Conservation (phyloP, 2,797 vertebrate species). For the Enteromius fasciolatus region DNA sequence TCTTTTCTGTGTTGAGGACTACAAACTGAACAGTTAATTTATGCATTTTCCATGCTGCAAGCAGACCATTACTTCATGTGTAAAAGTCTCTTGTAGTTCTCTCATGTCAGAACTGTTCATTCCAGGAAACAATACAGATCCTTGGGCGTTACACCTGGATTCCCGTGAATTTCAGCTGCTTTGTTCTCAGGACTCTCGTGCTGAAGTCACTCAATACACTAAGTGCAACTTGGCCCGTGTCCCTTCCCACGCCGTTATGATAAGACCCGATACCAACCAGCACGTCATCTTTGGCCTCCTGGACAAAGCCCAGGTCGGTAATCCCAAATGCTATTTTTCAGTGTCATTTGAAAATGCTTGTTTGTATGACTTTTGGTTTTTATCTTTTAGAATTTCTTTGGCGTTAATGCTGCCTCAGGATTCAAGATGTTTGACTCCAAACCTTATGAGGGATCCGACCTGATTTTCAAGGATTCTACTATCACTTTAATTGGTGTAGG, state of each 20-base stretch:
- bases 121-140: slow-evolving; percentile 80
- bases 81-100: not conserved
- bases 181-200: slow-evolving; percentile 84
- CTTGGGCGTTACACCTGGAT: slow-evolving; percentile 80
- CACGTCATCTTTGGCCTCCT: slow-evolving; percentile 87
- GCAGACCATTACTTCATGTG: not conserved
- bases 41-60: not conserved
- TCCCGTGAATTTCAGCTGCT: slow-evolving; percentile 88
- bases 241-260: slow-evolving; percentile 92
- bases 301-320: slow-evolving; percentile 86
- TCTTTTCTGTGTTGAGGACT: not conserved
- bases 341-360: not conserved
- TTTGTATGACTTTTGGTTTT: slow-evolving; percentile 30
- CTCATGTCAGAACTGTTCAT: slow-evolving; percentile 18
- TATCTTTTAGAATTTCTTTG: slow-evolving; percentile 82
- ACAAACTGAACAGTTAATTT: not conserved
- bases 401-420: slow-evolving; percentile 68
- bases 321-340: not conserved
- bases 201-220: slow-evolving; percentile 83
- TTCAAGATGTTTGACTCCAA: slow-evolving; percentile 94
- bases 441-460: slow-evolving; percentile 80
- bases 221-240: slow-evolving; percentile 87
- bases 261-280: slow-evolving; percentile 81
- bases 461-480: slow-evolving; percentile 93
- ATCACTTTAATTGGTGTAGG: slow-evolving; percentile 76